phyloP scores from a whole-genome alignment of 2,888 invertebrate species.

The Molorchus minor region DNA sequence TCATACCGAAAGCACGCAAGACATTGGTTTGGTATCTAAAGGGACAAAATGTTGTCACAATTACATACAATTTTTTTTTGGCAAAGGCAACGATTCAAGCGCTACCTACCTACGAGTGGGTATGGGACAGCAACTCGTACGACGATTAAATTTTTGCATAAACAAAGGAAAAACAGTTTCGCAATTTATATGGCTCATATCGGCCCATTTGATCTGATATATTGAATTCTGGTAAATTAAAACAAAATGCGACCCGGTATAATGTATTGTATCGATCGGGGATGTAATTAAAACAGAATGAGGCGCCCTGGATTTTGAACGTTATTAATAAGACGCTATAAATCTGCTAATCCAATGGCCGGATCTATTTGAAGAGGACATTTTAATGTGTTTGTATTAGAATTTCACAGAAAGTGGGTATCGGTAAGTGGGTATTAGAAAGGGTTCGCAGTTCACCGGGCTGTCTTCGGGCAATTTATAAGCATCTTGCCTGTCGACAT shows the following conservation, averaged over 20 bases:
- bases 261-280: no score
- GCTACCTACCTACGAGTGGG: no score
- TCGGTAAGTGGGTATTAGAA: slow-evolving; percentile 50
- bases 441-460: slow-evolving; percentile 44
- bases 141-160: no score
- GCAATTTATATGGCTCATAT: background rate
- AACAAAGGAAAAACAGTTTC: background rate
- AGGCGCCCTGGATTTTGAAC: slow-evolving; percentile 1
- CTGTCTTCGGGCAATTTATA: slow-evolving; percentile 63
- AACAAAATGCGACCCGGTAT: no score
- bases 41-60: no score
- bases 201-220: background rate
- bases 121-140: no score
- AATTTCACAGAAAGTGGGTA: slow-evolving; percentile 46
- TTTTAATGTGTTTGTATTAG: slow-evolving; percentile 46
- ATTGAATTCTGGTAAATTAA: no score
- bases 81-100: no score
- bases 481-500: slow-evolving; percentile 64
- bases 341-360: slow-evolving; percentile 34
- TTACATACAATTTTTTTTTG: no score
- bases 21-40: no score
- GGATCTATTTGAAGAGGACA: slow-evolving; percentile 40
- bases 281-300: slow-evolving; percentile 11
- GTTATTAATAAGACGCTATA: slow-evolving; percentile 36
- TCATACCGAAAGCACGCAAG: no score